A percentile compares a stretch with the other conserved stretches of the same genome.
phyloP scores from a whole-genome alignment of 2,888 invertebrate species.

The Eupithecia inturbata region DNA sequence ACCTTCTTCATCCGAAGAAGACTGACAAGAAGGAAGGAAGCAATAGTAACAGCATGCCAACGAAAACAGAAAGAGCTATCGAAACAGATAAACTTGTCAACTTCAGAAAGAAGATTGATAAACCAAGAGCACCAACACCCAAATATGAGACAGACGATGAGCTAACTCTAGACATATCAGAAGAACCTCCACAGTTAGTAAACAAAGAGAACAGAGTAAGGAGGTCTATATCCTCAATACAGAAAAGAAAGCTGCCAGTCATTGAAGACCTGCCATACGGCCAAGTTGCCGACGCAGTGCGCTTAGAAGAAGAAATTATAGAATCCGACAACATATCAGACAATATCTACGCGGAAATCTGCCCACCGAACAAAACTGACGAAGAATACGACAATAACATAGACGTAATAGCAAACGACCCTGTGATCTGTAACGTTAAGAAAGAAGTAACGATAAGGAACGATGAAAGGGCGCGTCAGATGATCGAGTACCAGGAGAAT shows the following conservation, averaged over 20 bases:
- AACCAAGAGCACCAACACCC: slow-evolving; percentile 78
- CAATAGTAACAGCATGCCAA: slow-evolving; percentile 81
- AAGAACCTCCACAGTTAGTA: slow-evolving; percentile 69
- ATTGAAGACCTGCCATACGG: slow-evolving; percentile 88
- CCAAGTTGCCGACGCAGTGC: slow-evolving; percentile 87
- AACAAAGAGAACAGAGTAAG: slow-evolving; percentile 73
- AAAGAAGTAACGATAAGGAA: slow-evolving; percentile 79
- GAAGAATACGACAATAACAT: slow-evolving; percentile 78
- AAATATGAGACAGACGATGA: slow-evolving; percentile 77
- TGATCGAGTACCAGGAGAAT: slow-evolving; percentile 78
- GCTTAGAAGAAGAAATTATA: slow-evolving; percentile 72
- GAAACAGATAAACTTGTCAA: slow-evolving; percentile 73
- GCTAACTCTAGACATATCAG: slow-evolving; percentile 71
- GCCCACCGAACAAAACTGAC: slow-evolving; percentile 76
- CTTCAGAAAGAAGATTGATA: slow-evolving; percentile 79
- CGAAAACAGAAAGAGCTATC: slow-evolving; percentile 72
- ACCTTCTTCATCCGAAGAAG: slow-evolving; percentile 85
- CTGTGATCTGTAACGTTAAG: slow-evolving; percentile 80
- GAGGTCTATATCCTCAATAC: slow-evolving; percentile 81
- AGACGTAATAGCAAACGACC: slow-evolving; percentile 76
- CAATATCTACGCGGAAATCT: slow-evolving; percentile 89
- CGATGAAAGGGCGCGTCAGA: slow-evolving; percentile 75
- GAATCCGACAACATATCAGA: slow-evolving; percentile 81
- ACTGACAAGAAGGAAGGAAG: slow-evolving; percentile 79
- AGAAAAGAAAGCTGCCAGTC: slow-evolving; percentile 80